phyloP scores from a whole-genome alignment of 2,797 vertebrate species.

The Pristis pectinata region DNA sequence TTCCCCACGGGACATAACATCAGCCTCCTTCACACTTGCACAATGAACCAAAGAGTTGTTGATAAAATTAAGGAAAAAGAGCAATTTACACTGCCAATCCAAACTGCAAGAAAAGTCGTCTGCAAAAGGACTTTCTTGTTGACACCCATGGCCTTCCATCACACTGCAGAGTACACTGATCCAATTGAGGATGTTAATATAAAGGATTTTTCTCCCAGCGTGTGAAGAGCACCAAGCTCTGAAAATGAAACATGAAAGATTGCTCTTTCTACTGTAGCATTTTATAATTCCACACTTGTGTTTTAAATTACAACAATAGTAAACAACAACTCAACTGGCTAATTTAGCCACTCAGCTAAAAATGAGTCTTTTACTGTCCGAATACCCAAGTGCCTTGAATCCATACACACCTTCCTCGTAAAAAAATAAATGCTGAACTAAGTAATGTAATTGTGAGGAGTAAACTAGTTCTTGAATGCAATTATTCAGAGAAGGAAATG shows the following conservation, averaged over 20 bases:
- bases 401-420: not conserved
- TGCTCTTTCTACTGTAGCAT: conserved; percentile 39
- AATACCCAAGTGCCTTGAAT: not conserved
- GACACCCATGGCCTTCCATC: too few relatives aligned
- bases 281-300: conserved; percentile 42
- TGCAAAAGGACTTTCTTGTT: conserved; percentile 36
- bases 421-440: not conserved
- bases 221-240: too few relatives aligned
- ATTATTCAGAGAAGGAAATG: not conserved
- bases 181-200: conserved; percentile 32
- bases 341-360: conserved; percentile 44
- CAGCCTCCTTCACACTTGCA: conserved; percentile 38
- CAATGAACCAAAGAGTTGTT: conserved; percentile 2
- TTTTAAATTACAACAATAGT: conserved; percentile 52
- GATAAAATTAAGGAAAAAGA: not conserved
- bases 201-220: conserved; percentile 40
- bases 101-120: not conserved
- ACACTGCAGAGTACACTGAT: not conserved
- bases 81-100: not conserved
- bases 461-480: not conserved
- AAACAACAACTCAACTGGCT: conserved; percentile 44
- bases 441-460: not conserved
- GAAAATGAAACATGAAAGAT: conserved; percentile 44
- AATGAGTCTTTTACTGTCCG: conserved; percentile 11
- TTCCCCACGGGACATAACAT: conserved; percentile 38